Evolutionary conservation across 2,888 invertebrate genomes (phyloP), one percentile per base, ranked within the genome.

Genomic region (Cryptocephalus moraei): DNA sequence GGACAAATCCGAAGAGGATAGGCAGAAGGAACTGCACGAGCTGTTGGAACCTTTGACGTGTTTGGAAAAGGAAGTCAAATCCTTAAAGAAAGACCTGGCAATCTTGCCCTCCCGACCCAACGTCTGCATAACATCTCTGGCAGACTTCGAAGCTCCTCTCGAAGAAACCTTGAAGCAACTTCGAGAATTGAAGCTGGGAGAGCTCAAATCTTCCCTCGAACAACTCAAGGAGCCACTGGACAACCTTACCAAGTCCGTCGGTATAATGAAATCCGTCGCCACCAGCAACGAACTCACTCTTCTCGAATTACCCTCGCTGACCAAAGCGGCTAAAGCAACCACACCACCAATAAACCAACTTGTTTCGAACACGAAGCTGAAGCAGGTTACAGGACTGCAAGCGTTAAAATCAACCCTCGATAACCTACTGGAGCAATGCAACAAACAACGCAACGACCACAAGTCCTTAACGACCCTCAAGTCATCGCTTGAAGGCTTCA

Each of bases 361-460:
- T 10, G 48, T 49, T 22, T 45, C 46, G 41, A 49, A 54, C 44
- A 48, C 45, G 10, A 49, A 48, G 36, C 49, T 51, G 13, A 42
- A 41, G 9, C 44, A 50, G 36, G 33, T 55, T n/a, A 11, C 12
- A 8, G 9, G 22, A 8, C 36, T 9, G 10, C 13, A 51, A n/a
- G 39, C 44, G 4, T 12, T 36, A 4, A 2, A 36, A 36, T 36
- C 36, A n/a, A 22, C 34, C 3, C 12, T 56, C 8, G 51, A 51
- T 34, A 14, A 12, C 1, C 12, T 32, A 1, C n/a, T 60, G 13
- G 40, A 49, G 11, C 53, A 56, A 43, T 53, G 57, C 43, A 55
- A 53, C 41, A 56, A 56, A 41, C 52, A 60, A 43, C 56, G 61
- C 39, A 49, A 50, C 32, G 59, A 62, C 39, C 51, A 54, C 33